These are phyloP conservation scores for Cerastoderma edule DNA, from an alignment of 2,888 invertebrate genomes.

Conservation along the genomic window DNA sequence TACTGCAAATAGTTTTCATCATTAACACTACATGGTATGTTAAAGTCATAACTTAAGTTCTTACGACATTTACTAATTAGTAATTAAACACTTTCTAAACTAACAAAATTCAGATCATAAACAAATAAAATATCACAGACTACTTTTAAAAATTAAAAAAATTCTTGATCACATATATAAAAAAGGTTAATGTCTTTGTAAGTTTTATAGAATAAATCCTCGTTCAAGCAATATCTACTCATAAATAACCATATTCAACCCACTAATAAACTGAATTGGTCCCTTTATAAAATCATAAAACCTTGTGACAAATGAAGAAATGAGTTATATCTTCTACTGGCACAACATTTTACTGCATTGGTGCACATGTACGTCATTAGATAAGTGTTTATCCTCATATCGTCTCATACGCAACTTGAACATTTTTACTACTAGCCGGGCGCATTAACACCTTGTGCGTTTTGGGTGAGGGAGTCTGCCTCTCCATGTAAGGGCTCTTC, in stretches of 20 bases:
- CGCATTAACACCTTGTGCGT: conserved; percentile 65
- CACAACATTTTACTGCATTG: neutral
- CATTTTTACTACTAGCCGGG: conserved; percentile 64
- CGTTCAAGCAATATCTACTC: no score
- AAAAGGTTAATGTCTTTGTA: no score
- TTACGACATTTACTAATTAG: no score
- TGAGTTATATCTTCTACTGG: neutral
- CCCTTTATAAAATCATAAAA: neutral
- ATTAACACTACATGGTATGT: no score
- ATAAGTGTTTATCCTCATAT: conserved; percentile 36
- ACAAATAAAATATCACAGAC: conserved; percentile 18
- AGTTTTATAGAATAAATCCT: no score
- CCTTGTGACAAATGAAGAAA: neutral
- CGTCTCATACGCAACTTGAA: conserved; percentile 58
- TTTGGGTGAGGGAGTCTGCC: conserved; percentile 70
- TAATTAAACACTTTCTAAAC: no score
- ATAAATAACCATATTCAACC: no score
- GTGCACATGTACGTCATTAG: neutral
- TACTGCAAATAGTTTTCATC: no score
- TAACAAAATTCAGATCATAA: no score
- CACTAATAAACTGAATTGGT: neutral
- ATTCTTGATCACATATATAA: no score
- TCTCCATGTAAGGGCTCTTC: conserved; percentile 75
- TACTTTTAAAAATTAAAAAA: neutral
- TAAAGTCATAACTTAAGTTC: no score